Evolutionary conservation across 2,797 vertebrate species (phyloP).

Genomic region (Vespertilio murinus): DNA sequence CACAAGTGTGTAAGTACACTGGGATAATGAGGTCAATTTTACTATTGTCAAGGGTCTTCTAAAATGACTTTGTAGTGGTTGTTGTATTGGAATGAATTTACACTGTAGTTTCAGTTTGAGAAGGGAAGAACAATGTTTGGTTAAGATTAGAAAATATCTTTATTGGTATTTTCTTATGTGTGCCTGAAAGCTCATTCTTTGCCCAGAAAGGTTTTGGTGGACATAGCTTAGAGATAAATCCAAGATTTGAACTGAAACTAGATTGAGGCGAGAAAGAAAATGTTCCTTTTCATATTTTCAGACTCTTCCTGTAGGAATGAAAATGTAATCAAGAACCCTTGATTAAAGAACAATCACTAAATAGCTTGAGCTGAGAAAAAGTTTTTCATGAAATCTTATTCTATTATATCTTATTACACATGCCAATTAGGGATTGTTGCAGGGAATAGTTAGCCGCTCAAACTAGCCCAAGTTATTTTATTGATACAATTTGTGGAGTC

Average conservation of each 20-base stretch:
- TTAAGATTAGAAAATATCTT: slow-evolving; percentile 48
- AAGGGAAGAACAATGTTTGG: slow-evolving; percentile 11
- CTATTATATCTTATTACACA: slow-evolving; percentile 34
- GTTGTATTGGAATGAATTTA: neutral
- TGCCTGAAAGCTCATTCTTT: slow-evolving; percentile 1
- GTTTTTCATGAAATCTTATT: neutral
- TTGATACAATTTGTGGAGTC: neutral
- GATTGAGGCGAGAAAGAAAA: neutral
- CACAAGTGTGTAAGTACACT: slow-evolving; percentile 55
- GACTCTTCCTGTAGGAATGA: slow-evolving; percentile 9
- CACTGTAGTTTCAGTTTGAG: slow-evolving; percentile 23
- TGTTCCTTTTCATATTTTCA: neutral
- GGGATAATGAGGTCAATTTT: slow-evolving; percentile 49
- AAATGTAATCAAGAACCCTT: neutral
- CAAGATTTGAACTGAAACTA: neutral
- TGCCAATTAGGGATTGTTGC: neutral
- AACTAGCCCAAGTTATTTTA: neutral
- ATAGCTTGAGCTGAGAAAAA: neutral
- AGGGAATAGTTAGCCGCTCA: neutral
- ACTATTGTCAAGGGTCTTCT: neutral
- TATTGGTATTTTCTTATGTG: neutral
- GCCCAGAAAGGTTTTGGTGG: neutral
- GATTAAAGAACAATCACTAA: slow-evolving; percentile 5
- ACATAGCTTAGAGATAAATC: slow-evolving; percentile 9
- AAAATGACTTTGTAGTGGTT: slow-evolving; percentile 40